Percentiles rank a stretch among this genome's conserved stretches.
phyloP scores from a whole-genome alignment of 2,113 vertebrate species.

The Tragelaphus imberbis region DNA sequence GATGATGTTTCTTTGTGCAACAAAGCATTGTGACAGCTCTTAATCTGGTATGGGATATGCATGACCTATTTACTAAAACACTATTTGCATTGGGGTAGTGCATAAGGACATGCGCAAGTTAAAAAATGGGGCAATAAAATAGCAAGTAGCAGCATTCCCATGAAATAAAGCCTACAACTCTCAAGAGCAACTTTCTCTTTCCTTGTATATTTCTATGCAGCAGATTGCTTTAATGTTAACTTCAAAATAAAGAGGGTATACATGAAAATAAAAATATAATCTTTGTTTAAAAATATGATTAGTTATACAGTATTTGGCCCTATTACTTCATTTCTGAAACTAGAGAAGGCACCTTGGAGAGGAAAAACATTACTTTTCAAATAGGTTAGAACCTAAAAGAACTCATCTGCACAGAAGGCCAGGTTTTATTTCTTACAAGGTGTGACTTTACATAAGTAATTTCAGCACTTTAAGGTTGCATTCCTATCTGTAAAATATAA shows the following conservation, averaged over 20 bases:
- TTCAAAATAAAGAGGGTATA: background rate
- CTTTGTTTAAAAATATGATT: background rate
- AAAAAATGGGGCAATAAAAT: background rate
- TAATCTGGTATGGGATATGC: background rate
- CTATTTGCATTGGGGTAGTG: background rate
- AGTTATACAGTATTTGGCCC: background rate
- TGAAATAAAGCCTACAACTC: background rate
- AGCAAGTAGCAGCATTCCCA: background rate
- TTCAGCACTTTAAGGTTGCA: background rate
- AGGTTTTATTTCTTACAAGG: background rate
- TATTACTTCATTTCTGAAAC: background rate
- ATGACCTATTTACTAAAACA: background rate
- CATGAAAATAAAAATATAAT: background rate
- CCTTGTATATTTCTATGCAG: background rate
- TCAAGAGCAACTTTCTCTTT: background rate
- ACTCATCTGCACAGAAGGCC: background rate
- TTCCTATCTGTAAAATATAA: background rate
- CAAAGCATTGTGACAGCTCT: background rate
- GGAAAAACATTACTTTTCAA: background rate
- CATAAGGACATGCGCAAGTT: background rate
- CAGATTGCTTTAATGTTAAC: background rate
- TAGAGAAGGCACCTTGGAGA: background rate
- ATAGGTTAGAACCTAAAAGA: background rate
- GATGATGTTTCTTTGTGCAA: background rate
- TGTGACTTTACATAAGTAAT: background rate